Evolutionary conservation across 2,113 vertebrate species (phyloP).

Genomic region (Bucco capensis): DNA sequence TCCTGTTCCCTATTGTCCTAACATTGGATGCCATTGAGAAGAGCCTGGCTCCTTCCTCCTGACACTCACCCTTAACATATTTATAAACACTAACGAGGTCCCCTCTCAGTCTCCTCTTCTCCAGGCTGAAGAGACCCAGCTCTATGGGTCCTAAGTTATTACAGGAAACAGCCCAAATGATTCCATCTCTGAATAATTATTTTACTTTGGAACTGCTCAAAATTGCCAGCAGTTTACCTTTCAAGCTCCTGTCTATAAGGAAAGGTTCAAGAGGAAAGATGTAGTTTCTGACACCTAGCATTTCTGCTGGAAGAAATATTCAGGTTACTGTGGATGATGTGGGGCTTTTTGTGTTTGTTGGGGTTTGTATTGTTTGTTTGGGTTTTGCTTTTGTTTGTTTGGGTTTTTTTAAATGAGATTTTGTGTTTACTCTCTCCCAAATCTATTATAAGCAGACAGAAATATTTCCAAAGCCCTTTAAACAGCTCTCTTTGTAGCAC

Average conservation of each 20-base stretch:
- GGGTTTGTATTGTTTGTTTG: too few species aligned
- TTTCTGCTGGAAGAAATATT: background rate
- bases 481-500: background rate
- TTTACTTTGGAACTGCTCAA: background rate
- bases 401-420: background rate
- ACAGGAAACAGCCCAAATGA: background rate
- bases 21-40: too few species aligned
- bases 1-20: too few species aligned
- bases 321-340: background rate
- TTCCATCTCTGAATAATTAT: background rate
- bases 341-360: too few species aligned
- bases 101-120: too few species aligned
- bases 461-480: background rate
- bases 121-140: too few species aligned
- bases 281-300: background rate
- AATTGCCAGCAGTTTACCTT: background rate
- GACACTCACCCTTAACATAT: too few species aligned
- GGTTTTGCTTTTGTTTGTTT: background rate
- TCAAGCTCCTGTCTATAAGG: background rate
- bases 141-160: background rate
- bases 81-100: too few species aligned
- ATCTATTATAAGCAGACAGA: background rate
- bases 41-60: too few species aligned
- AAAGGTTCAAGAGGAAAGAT: background rate
- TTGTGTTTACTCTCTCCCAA: background rate